phyloP scores from a whole-genome alignment of 2,113 vertebrate genomes.

The Narcine bancroftii region DNA sequence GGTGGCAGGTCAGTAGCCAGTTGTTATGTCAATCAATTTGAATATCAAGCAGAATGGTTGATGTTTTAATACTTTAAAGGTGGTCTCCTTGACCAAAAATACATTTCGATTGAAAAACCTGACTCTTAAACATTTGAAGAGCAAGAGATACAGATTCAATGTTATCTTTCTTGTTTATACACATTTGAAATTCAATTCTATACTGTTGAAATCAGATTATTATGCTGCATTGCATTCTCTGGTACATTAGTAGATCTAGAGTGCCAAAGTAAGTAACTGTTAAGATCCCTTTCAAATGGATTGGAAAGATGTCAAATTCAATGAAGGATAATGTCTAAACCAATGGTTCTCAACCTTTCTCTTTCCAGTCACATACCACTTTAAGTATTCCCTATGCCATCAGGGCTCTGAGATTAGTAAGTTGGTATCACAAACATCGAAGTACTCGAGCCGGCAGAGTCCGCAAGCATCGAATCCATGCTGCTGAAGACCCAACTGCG shows the following conservation, averaged over 20 bases:
- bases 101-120: background rate
- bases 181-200: background rate
- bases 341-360: too few relatives aligned
- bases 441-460: too few relatives aligned
- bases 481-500: too few relatives aligned
- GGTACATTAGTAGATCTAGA: background rate
- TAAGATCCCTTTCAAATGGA: background rate
- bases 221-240: background rate
- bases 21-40: constrained; percentile 2
- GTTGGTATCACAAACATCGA: too few relatives aligned
- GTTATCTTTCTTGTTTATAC: background rate
- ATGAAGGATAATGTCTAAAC: background rate
- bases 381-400: too few relatives aligned
- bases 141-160: background rate
- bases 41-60: background rate
- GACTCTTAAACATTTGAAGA: background rate
- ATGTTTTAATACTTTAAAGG: background rate
- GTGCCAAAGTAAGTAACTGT: background rate
- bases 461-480: too few relatives aligned
- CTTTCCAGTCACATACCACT: too few relatives aligned
- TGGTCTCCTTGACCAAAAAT: background rate
- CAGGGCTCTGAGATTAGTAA: too few relatives aligned
- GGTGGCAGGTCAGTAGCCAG: background rate
- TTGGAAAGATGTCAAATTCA: background rate
- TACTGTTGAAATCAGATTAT: background rate